Percentiles rank a stretch among this genome's conserved stretches.
These are phyloP conservation scores for Cyphomyrus plagiostoma DNA, from an alignment of 2,113 vertebrate species.

Conservation along the genomic window DNA sequence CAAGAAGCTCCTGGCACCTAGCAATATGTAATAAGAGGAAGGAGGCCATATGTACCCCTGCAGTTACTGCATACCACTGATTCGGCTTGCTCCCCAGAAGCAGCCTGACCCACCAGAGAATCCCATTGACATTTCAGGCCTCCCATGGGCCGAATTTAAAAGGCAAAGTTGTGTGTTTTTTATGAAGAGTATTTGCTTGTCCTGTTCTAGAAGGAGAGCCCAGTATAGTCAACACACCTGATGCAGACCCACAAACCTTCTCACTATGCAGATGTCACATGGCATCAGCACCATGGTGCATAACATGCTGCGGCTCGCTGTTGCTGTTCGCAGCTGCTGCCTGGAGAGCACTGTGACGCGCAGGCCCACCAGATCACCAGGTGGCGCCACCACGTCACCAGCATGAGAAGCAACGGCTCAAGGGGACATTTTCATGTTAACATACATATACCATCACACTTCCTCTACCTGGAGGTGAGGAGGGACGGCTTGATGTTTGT, in stretches of 20 bases:
- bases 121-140: not conserved
- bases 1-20: not conserved
- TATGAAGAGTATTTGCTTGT: not conserved
- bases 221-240: not conserved
- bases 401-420: constrained; percentile 35
- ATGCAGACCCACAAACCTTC: not conserved
- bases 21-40: not conserved
- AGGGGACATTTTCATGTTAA: constrained; percentile 34
- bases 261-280: constrained; percentile 16
- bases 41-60: not conserved
- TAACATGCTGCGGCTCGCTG: not conserved
- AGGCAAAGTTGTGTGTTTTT: constrained; percentile 2
- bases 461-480: not conserved
- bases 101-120: not conserved
- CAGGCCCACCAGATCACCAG: constrained; percentile 19
- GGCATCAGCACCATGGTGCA: constrained; percentile 5
- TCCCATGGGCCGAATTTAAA: not conserved
- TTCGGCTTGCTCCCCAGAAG: not conserved
- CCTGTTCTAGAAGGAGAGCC: not conserved
- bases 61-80: not conserved
- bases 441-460: constrained; percentile 11
- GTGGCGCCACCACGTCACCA: constrained; percentile 30
- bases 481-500: not conserved
- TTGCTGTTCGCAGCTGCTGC: constrained; percentile 17
- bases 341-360: constrained; percentile 16